Percentiles rank a stretch among this genome's conserved stretches.
Evolutionary conservation across 1,140 invertebrate genomes (phyloP).

Genomic region (Dryas iulia): DNA sequence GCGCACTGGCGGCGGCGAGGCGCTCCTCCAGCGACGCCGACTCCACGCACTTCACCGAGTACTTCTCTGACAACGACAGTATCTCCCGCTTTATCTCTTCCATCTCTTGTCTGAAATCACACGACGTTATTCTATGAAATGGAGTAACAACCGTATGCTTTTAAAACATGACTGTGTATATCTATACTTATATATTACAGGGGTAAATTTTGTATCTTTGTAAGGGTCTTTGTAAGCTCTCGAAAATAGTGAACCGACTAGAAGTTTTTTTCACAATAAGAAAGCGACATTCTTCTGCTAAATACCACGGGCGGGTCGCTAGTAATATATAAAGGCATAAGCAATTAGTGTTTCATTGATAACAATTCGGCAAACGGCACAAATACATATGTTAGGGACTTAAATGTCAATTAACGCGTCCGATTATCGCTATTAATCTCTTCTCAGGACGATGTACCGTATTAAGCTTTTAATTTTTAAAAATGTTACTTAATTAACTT

Average conservation of each 20-base stretch:
- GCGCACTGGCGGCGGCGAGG: constrained; percentile 87
- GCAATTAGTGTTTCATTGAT: not conserved
- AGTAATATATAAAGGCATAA: too few relatives aligned
- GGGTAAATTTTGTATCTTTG: too few relatives aligned
- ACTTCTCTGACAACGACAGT: constrained; percentile 92
- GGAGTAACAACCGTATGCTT: not conserved
- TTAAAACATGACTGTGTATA: too few relatives aligned
- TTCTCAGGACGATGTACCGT: not conserved
- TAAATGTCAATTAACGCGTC: not conserved
- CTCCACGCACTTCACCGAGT: constrained; percentile 95
- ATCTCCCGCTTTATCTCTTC: constrained; percentile 92
- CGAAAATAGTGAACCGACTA: too few relatives aligned
- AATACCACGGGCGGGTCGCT: too few relatives aligned
- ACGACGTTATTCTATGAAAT: not conserved
- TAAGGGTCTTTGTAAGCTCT: too few relatives aligned
- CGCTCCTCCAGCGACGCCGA: constrained; percentile 92
- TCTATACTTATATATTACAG: too few relatives aligned
- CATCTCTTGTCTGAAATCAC: constrained; percentile 86
- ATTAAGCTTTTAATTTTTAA: not conserved
- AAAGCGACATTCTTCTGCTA: too few relatives aligned
- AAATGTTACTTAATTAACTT: too few relatives aligned
- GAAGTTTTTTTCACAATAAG: too few relatives aligned
- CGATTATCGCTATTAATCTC: not conserved
- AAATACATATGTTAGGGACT: not conserved
- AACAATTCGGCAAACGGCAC: not conserved